Evolutionary conservation across 2,113 vertebrate species (phyloP), one percentile per base, ranked within the genome.

Genomic region (Microcebus griseorufus): DNA sequence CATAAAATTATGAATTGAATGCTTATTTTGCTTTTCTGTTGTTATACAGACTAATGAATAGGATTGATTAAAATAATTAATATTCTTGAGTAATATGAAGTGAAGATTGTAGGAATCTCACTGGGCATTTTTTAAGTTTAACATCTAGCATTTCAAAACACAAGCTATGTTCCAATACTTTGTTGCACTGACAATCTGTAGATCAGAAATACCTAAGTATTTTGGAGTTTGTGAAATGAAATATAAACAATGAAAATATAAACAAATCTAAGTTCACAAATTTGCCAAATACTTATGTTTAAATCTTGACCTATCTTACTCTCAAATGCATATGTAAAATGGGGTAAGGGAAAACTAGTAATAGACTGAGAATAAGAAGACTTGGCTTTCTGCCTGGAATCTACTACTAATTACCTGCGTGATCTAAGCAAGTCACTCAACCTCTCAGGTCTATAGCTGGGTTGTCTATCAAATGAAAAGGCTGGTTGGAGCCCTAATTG

Each of bases 1-100:
- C 23, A 69, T 23, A 87, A 23, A 72, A 82, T 94, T 89, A 60
- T 94, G 37, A 92, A 90, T 87, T 76, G 94, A 88, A 76, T 84
- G 2, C 45, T 88, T 87, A 9, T 90, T 67, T 85, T 53, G 42
- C 17, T 78, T 86, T 93, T 93, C 29, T 95, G 7, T 89, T 78
- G 11, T 62, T 85, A 27, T 34, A 58, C 25, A 70, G 85, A 67
- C 32, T 65, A 91, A 34, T 92, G 25, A 62, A 51, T 72, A 80
- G n/a, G 8, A 17, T 51, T 88, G 37, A 58, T 69, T 92, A 51
- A 94, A 96, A 80, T 92, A 73, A 34, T 92, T 85, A 65, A 37
- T 92, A 18, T 83, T 70, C 51, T 90, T 87, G 22, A 83, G 2
- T 89, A 83, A 93, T 60, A 8, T 70, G 65, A 88, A 94, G 37